A percentile compares a stretch with the other conserved stretches of the same genome.
Evolutionary conservation across 2,113 vertebrate genomes (phyloP).

Genomic region (Pluvianellus socialis): DNA sequence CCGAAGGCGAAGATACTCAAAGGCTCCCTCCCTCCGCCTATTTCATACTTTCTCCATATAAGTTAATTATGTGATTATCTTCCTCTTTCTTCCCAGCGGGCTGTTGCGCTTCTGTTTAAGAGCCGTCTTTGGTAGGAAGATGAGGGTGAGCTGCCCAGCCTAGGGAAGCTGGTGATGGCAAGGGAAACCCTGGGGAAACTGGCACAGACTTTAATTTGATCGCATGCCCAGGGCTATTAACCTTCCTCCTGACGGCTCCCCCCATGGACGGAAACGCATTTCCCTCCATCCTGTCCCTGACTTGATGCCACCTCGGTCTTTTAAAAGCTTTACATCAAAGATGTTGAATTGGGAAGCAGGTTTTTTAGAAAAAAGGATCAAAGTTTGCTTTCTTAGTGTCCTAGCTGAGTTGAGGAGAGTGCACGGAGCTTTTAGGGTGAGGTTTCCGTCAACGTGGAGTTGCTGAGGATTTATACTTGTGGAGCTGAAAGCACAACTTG

Average conservation of each 20-base stretch:
- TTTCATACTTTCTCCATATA: slow-evolving; percentile 25
- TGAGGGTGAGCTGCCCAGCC: slow-evolving; percentile 18
- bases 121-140: not conserved
- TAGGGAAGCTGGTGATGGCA: slow-evolving; percentile 1
- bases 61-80: not conserved
- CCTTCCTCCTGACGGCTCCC: slow-evolving; percentile 9
- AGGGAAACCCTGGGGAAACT: slow-evolving; percentile 26
- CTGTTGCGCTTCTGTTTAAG: not conserved
- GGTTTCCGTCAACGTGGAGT: not conserved
- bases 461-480: not conserved
- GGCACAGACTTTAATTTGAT: slow-evolving; percentile 37
- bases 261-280: not conserved
- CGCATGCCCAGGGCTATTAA: slow-evolving; percentile 40
- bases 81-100: not conserved
- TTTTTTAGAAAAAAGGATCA: not conserved
- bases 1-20: not conserved
- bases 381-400: not conserved
- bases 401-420: not conserved
- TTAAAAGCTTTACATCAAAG: slow-evolving; percentile 6
- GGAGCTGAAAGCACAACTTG: not conserved
- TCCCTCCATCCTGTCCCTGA: slow-evolving; percentile 23
- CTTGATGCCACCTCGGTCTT: slow-evolving; percentile 5
- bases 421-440: not conserved
- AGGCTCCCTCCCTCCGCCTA: not conserved
- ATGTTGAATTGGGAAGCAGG: not conserved